phyloP scores from a whole-genome alignment of 2,888 invertebrate genomes.

The Tiphia femorata region DNA sequence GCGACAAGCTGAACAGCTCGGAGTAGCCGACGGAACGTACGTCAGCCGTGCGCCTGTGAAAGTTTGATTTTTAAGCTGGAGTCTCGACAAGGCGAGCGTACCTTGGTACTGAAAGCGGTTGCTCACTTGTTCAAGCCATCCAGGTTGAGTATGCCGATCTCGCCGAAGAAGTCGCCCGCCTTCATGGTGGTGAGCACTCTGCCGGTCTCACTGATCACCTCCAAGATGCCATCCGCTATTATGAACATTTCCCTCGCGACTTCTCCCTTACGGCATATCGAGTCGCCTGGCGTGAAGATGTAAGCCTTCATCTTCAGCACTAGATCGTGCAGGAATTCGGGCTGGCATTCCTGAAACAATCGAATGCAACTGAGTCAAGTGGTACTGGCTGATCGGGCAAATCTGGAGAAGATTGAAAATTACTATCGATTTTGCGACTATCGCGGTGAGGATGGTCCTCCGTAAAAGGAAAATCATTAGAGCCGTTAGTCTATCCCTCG shows the following conservation, averaged over 20 bases:
- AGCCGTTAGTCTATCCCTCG: too few species aligned
- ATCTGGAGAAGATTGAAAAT: too few species aligned
- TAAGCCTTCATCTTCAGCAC: conserved; percentile 98
- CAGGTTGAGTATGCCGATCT: conserved; percentile 95
- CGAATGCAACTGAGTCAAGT: too few species aligned
- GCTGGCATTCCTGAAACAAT: conserved; percentile 92
- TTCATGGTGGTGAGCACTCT: conserved; percentile 95
- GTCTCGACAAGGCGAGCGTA: neutral
- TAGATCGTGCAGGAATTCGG: conserved; percentile 95
- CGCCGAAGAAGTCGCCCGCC: conserved; percentile 97
- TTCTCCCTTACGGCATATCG: conserved; percentile 95
- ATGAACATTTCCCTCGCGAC: conserved; percentile 98
- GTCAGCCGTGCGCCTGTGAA: conserved; percentile 96
- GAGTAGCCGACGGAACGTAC: conserved; percentile 96
- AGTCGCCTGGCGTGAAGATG: conserved; percentile 97
- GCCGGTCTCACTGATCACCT: conserved; percentile 95
- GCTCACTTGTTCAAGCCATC: conserved; percentile 94
- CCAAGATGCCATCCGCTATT: conserved; percentile 95
- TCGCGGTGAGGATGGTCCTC: too few species aligned
- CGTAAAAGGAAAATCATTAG: too few species aligned
- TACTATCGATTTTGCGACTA: too few species aligned
- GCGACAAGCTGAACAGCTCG: conserved; percentile 91
- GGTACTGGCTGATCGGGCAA: too few species aligned
- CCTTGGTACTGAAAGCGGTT: neutral
- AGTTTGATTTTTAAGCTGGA: too few species aligned